Conservation (phyloP, 2,888 invertebrate species). For the Sturmia bella region DNA sequence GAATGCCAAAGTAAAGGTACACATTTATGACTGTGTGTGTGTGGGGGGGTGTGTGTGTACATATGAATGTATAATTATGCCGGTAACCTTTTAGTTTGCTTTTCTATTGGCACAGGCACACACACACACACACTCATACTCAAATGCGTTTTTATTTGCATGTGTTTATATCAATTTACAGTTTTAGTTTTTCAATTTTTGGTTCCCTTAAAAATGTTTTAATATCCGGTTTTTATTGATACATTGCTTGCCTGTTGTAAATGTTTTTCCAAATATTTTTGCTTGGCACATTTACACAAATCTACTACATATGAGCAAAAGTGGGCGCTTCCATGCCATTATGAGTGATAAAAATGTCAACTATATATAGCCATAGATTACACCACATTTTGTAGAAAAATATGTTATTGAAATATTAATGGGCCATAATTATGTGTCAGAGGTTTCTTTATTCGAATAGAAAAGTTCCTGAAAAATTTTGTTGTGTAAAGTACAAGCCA, state of each 20-base stretch:
- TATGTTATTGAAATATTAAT: too few species aligned
- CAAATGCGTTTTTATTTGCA: neutral
- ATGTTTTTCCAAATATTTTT: constrained; percentile 3
- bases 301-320: too few species aligned
- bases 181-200: constrained; percentile 53
- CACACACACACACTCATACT: neutral
- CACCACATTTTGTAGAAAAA: too few species aligned
- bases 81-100: neutral
- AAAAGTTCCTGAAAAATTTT: too few species aligned
- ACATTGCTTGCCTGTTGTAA: constrained; percentile 38
- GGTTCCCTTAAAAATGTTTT: constrained; percentile 60
- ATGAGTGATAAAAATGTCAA: too few species aligned
- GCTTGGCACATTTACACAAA: too few species aligned
- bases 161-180: constrained; percentile 54
- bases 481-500: too few species aligned
- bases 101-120: neutral
- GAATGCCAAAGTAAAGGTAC: neutral
- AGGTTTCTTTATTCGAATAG: too few species aligned
- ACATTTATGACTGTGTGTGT: neutral
- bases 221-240: constrained; percentile 60
- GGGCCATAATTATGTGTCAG: too few species aligned
- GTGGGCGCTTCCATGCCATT: too few species aligned
- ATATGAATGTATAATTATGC: neutral
- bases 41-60: neutral
- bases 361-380: too few species aligned